Evolutionary conservation across 2,888 invertebrate species (phyloP).

Genomic region (Osmoderma eremita): DNA sequence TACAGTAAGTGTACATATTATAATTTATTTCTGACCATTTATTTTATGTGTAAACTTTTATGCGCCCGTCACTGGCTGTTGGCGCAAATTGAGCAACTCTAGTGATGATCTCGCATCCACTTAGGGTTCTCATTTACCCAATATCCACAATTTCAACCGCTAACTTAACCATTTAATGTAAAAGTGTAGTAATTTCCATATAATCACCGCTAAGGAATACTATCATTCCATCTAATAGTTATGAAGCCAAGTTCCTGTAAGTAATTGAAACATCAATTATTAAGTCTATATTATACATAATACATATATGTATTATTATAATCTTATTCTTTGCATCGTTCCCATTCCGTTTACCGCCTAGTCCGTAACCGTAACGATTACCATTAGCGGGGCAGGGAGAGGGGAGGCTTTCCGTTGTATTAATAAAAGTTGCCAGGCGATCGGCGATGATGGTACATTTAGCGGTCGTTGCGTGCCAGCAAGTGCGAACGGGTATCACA

Average conservation of each 20-base stretch:
- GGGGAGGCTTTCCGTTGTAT: constrained; percentile 5
- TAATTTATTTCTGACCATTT: too few relatives aligned
- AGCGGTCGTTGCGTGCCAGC: constrained; percentile 28
- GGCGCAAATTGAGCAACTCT: too few relatives aligned
- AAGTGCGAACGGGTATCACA: constrained; percentile 35
- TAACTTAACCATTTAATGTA: too few relatives aligned
- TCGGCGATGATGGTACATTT: constrained; percentile 15
- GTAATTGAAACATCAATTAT: too few relatives aligned
- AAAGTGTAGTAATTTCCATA: not conserved
- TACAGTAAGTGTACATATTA: too few relatives aligned
- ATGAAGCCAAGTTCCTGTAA: not conserved
- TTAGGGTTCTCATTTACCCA: too few relatives aligned
- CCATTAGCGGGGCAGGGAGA: not conserved
- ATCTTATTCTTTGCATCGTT: constrained; percentile 8
- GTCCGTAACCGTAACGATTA: constrained; percentile 21
- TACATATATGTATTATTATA: not conserved
- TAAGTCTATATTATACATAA: too few relatives aligned
- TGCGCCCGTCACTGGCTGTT: too few relatives aligned
- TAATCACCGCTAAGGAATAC: not conserved
- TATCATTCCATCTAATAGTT: constrained; percentile 4
- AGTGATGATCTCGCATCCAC: too few relatives aligned
- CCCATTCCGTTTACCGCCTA: constrained; percentile 20
- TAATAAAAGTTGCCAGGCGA: constrained; percentile 27
- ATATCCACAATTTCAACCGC: too few relatives aligned
- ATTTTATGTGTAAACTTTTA: too few relatives aligned